Conservation (phyloP, 1,140 invertebrate genomes). For the Rhopalosiphum maidis region DNA sequence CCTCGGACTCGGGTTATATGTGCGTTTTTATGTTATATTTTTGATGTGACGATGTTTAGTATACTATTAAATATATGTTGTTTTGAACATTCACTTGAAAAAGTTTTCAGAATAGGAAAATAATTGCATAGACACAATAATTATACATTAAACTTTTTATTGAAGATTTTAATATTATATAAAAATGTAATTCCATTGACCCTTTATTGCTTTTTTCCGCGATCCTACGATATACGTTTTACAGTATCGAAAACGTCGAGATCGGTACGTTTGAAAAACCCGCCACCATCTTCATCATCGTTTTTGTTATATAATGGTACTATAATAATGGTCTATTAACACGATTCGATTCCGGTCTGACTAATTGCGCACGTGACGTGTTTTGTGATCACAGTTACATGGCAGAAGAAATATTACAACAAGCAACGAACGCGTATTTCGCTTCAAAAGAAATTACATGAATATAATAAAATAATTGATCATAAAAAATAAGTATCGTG, state of each 20-base stretch:
- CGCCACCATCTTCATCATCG: background rate
- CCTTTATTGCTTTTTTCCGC: background rate
- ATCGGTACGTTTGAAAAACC: background rate
- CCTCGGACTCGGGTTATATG: background rate
- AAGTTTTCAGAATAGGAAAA: background rate
- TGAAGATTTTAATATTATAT: background rate
- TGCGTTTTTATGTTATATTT: conserved; percentile 11
- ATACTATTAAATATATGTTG: background rate
- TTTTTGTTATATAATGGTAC: background rate
- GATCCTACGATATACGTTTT: background rate
- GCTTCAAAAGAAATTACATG: background rate
- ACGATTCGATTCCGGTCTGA: background rate
- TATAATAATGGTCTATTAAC: background rate
- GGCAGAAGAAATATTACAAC: background rate
- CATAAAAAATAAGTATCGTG: background rate
- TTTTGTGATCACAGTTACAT: background rate
- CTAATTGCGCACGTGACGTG: background rate
- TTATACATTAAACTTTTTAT: background rate
- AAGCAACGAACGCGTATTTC: background rate
- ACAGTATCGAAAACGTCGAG: background rate
- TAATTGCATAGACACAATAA: background rate
- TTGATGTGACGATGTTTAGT: background rate
- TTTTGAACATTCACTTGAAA: background rate
- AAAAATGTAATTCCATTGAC: background rate
- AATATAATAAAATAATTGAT: conserved; percentile 4